Base-by-base conservation (phyloP, 2,797 vertebrate species). In the Pseudochromis fuscus region DNA sequence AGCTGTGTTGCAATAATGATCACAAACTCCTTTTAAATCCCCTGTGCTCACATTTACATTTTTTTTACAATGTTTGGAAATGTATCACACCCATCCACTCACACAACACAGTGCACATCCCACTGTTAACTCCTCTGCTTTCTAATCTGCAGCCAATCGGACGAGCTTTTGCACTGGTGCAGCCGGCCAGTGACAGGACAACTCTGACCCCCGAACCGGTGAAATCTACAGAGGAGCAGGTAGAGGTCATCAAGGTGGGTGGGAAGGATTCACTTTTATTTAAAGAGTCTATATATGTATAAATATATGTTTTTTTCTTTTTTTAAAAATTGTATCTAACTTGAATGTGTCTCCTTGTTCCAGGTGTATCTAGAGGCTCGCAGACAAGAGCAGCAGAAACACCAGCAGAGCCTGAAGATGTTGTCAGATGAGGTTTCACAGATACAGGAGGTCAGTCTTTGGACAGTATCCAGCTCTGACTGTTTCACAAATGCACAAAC, bases 171-270 rank as follows among this genome's bases (percentile, higher is more conserved):
- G 95, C 96, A 0, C 86, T 97, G 90, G 94, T 97, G 67, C 93
- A 91, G 51, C 92, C 95, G 0, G 24, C 88, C 51, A 69, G 72
- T 1, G 88, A 95, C 42, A 86, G 86, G 27, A 91, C 92, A 15
- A 66, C 88, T 7, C 59, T 94, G 79, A 94, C 91, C 49, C 93
- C 94, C 0, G 96, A 98, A 25, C 91, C 95, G 6, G 74, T 96
- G 84, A 96, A 97, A 60, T 94, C 93, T 23, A 89, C 79, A 0
- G 95, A 96, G 0, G 96, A 97, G 2, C 95, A 96, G 0, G 95
- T 97, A 55, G 97, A 98, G 72, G 94, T 98, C 68, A 96, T 99
- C 75, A 98, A 98, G 95, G 97, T 97, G 70, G 53, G 91, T 56
- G 60, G n/a, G n/a, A n/a, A n/a, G n/a, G n/a, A n/a, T n/a, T n/a